Evolutionary conservation across 2,888 invertebrate genomes (phyloP).

Genomic region (Melanostoma scalare): DNA sequence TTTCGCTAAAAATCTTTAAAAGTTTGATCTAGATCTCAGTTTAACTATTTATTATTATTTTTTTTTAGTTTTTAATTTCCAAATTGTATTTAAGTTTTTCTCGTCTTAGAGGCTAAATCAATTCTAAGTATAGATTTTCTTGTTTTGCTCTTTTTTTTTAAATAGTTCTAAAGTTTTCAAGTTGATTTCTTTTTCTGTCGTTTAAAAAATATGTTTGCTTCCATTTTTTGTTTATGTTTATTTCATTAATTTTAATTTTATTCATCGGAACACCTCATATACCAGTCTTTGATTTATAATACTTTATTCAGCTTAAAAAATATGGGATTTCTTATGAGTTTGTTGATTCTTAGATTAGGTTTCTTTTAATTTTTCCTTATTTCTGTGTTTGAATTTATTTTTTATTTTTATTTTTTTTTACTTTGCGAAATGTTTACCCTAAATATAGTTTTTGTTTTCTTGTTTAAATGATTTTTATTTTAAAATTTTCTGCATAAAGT

Average conservation of each 20-base stretch:
- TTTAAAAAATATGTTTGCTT: constrained; percentile 66
- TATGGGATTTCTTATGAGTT: constrained; percentile 60
- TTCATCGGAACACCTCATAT: constrained; percentile 82
- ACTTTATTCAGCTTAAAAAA: constrained; percentile 74
- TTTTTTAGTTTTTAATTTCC: constrained; percentile 25
- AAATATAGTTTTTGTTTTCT: constrained; percentile 46
- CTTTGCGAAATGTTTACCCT: constrained; percentile 59
- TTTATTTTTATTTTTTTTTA: constrained; percentile 45
- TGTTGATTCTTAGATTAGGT: constrained; percentile 73
- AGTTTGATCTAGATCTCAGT: constrained; percentile 57
- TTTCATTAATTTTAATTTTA: constrained; percentile 78
- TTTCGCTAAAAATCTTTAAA: constrained; percentile 27
- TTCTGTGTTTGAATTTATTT: constrained; percentile 63
- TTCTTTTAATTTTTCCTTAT: constrained; percentile 51
- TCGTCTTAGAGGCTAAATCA: constrained; percentile 63
- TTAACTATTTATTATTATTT: constrained; percentile 32
- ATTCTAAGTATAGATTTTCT: constrained; percentile 59
- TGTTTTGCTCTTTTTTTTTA: constrained; percentile 25
- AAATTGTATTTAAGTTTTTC: constrained; percentile 35
- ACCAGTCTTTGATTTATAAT: constrained; percentile 82
- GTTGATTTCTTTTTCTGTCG: constrained; percentile 62
- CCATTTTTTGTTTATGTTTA: constrained; percentile 51
- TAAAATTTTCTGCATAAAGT: constrained; percentile 73
- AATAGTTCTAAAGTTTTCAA: constrained; percentile 61
- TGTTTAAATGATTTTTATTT: constrained; percentile 38